phyloP scores from a whole-genome alignment of 2,113 vertebrate genomes.

The Xiphias gladius region DNA sequence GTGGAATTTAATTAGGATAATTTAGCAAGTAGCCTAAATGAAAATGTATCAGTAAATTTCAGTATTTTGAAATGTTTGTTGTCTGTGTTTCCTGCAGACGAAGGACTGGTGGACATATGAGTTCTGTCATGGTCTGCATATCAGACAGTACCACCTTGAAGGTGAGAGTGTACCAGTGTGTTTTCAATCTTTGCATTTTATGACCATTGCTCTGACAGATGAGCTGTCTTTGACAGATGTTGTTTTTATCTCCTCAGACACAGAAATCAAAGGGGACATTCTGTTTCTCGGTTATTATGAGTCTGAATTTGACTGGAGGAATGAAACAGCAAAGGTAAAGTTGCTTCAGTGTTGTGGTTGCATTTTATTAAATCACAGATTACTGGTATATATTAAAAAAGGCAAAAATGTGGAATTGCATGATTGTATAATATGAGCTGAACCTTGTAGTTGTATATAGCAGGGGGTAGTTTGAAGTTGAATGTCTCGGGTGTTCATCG shows the following conservation, averaged over 20 bases:
- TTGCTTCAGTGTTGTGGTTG: not conserved
- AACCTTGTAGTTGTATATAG: not conserved
- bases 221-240: not conserved
- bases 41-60: not conserved
- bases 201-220: not conserved
- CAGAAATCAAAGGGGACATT: conserved; percentile 93
- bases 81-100: conserved; percentile 83
- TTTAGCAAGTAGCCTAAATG: too few relatives aligned
- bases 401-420: not conserved
- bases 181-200: not conserved
- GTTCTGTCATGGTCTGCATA: conserved; percentile 92
- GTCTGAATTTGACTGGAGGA: conserved; percentile 93
- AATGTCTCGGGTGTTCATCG: too few relatives aligned
- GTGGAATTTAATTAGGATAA: too few relatives aligned
- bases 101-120: conserved; percentile 99
- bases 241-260: conserved; percentile 83
- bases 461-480: too few relatives aligned
- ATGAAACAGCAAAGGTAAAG: conserved; percentile 92
- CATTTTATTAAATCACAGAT: not conserved
- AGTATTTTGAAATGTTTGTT: not conserved
- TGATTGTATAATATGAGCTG: not conserved
- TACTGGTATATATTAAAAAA: not conserved
- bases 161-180: conserved; percentile 75
- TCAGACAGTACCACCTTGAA: conserved; percentile 95
- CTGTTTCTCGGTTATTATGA: conserved; percentile 93